Base-by-base conservation (phyloP, 1,140 invertebrate species). In the Ceratosolen solmsi region DNA sequence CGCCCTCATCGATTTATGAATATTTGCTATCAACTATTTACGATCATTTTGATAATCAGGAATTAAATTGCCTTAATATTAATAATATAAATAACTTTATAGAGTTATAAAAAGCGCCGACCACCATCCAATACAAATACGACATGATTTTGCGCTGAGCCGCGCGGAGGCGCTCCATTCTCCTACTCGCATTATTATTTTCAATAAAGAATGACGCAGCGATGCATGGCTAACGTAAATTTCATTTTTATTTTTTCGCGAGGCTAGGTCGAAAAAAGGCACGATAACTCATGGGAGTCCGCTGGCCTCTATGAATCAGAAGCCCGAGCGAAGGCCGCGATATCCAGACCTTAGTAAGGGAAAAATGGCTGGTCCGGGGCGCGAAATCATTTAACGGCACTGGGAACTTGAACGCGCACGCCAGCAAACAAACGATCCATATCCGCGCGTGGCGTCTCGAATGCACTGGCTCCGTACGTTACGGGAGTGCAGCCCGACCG, bases 361-460 rank as follows among this genome's bases (percentile, higher is more conserved):
- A 56, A 56, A 56, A 56, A 54, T 11, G 54, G 33, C 5, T n/a
- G 30, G 33, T 65, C 33, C 41, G 17, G 41, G 36, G 0, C 9
- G 38, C 4, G 17, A 33, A 76, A 49, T 76, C 38, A 65, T 76
- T 74, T 80, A 54, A 54, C 30, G 58, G 38, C 71, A 25, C 38
- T 17, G 8, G 54, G 33, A 74, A 74, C 27, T 25, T 17, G 0
- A 38, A 13, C 46, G 41, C 5, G 54, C 22, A 7, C 25, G 68
- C 7, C 15, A 46, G 41, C 41, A 80, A 80, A 80, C 79, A 80
- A 80, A 74, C 79, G 71, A 65, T 74, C 70, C 22, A 46, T 51
- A 72, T 58, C 46, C 78, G 1, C 56, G 65, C 33, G 25, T 25
- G 25, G 22, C 30, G 41, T 51, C 75, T 77, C 56, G 41, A 60